Conservation (phyloP, 2,797 vertebrate species). For the Catharus ustulatus region DNA sequence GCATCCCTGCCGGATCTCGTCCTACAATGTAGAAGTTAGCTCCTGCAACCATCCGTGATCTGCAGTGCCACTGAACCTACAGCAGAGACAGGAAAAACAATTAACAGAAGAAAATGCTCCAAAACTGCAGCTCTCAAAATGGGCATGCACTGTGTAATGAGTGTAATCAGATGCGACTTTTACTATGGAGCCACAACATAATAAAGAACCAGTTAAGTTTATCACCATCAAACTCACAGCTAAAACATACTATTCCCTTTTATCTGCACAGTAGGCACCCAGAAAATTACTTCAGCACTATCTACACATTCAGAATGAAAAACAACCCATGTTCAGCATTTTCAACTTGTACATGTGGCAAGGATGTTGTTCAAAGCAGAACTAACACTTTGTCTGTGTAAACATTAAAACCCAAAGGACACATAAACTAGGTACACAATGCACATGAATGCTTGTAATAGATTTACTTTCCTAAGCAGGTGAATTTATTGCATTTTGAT, state of each 20-base stretch:
- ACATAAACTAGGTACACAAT: neutral
- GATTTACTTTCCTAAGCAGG: neutral
- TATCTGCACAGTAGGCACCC: neutral
- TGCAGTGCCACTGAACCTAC: conserved; percentile 98
- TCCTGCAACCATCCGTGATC: conserved; percentile 96
- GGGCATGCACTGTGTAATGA: neutral
- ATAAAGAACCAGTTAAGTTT: neutral
- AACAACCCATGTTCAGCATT: neutral
- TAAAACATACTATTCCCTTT: neutral
- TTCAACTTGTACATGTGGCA: neutral
- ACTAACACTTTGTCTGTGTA: neutral
- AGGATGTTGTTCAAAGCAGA: neutral
- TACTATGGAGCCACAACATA: neutral
- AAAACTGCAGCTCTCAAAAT: neutral
- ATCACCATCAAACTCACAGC: neutral
- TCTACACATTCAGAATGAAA: neutral
- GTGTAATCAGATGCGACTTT: neutral
- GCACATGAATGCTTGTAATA: neutral
- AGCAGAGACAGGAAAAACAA: neutral
- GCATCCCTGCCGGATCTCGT: conserved; percentile 96
- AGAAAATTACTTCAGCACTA: neutral
- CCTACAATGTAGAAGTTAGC: conserved; percentile 99
- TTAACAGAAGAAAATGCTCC: neutral
- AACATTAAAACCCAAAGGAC: neutral
- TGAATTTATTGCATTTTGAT: neutral